phyloP scores from a whole-genome alignment of 1,140 invertebrate species.

The Neotoxoptera formosana region DNA sequence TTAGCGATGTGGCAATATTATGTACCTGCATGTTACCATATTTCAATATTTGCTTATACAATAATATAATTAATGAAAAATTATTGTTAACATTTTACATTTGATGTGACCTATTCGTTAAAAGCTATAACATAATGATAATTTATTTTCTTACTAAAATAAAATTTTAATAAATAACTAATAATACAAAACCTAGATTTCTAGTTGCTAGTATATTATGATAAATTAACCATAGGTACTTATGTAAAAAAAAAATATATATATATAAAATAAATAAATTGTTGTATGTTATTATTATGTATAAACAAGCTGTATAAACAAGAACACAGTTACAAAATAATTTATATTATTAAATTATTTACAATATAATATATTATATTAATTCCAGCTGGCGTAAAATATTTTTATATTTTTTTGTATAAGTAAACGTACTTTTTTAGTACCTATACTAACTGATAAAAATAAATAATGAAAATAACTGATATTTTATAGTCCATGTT shows the following conservation, averaged over 20 bases:
- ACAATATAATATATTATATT: background rate
- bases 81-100: no score
- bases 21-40: no score
- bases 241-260: background rate
- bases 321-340: background rate
- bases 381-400: background rate
- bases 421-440: background rate
- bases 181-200: background rate
- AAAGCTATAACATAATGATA: background rate
- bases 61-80: no score
- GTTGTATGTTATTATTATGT: background rate
- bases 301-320: background rate
- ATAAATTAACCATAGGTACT: background rate
- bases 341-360: conserved; percentile 7
- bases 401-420: background rate
- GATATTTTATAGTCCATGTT: background rate
- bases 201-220: background rate
- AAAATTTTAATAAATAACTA: conserved; percentile 21
- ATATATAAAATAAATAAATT: background rate
- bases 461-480: background rate
- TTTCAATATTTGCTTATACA: no score
- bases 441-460: background rate
- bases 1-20: no score
- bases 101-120: no score
- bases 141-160: background rate